phyloP scores from a whole-genome alignment of 1,140 invertebrate species.

The Grapholita molesta region DNA sequence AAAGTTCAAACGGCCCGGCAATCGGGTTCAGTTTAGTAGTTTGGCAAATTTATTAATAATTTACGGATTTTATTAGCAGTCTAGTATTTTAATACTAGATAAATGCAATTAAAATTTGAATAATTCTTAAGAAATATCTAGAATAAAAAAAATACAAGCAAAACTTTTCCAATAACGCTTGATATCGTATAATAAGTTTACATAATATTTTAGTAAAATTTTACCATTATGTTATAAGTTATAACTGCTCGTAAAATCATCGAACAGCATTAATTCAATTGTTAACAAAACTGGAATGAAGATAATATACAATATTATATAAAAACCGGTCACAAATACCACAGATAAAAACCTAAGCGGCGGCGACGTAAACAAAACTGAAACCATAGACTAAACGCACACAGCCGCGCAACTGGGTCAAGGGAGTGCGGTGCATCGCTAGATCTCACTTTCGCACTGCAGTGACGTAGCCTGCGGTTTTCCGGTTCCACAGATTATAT shows the following conservation, averaged over 20 bases:
- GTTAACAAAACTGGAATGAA: background rate
- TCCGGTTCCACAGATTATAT: background rate
- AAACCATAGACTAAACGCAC: conserved; percentile 9
- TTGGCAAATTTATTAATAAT: background rate
- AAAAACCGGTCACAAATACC: background rate
- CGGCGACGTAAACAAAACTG: conserved; percentile 13
- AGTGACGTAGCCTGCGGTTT: conserved; percentile 7
- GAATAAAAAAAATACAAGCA: too few relatives aligned
- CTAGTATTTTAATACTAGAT: background rate
- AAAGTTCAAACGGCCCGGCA: conserved; percentile 28
- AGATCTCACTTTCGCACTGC: conserved; percentile 71
- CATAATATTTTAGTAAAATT: too few relatives aligned
- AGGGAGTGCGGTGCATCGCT: conserved; percentile 72
- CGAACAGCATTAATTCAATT: background rate
- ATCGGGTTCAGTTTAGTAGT: conserved; percentile 18
- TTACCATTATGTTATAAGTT: too few relatives aligned
- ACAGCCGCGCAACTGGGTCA: conserved; percentile 59
- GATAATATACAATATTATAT: background rate
- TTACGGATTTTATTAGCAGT: background rate
- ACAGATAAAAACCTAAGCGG: conserved; percentile 7
- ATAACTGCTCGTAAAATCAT: too few relatives aligned
- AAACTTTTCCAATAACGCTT: too few relatives aligned
- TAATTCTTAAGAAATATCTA: background rate
- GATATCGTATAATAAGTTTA: too few relatives aligned
- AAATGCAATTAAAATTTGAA: background rate